A percentile compares a stretch with the other conserved stretches of the same genome.
Conservation (phyloP, 2,797 vertebrate genomes). For the Ctenochaetus hawaiiensis region DNA sequence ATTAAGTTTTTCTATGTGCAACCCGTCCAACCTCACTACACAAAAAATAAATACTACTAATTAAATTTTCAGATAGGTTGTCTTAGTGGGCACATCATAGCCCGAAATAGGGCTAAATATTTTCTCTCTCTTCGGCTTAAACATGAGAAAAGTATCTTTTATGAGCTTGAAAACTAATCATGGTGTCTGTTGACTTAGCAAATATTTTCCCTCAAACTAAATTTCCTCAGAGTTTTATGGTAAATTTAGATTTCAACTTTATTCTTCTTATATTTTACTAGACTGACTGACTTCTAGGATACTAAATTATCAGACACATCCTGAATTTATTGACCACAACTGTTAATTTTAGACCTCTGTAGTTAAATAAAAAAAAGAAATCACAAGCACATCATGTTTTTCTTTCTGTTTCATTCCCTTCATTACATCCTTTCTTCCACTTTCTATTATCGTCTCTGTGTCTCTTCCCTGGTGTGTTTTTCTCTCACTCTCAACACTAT, state of each 20-base stretch:
- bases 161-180: not conserved
- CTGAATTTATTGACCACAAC: not conserved
- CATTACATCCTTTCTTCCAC: constrained; percentile 34
- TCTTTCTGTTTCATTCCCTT: constrained; percentile 6
- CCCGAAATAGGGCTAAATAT: not conserved
- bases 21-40: not conserved
- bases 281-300: not conserved
- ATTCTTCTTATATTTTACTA: not conserved
- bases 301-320: too few species aligned
- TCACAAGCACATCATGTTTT: not conserved
- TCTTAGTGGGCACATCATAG: not conserved
- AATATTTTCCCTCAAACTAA: too few species aligned
- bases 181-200: not conserved
- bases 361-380: not conserved
- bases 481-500: constrained; percentile 16
- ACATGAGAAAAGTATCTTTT: not conserved
- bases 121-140: not conserved
- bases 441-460: constrained; percentile 40
- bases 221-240: not conserved
- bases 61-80: not conserved
- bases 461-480: constrained; percentile 48
- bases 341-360: not conserved
- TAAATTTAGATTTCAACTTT: not conserved
- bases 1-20: not conserved
- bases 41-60: not conserved